Evolutionary conservation across 2,113 vertebrate genomes (phyloP), one percentile per base, ranked within the genome.

Genomic region (Corythaeola cristata): DNA sequence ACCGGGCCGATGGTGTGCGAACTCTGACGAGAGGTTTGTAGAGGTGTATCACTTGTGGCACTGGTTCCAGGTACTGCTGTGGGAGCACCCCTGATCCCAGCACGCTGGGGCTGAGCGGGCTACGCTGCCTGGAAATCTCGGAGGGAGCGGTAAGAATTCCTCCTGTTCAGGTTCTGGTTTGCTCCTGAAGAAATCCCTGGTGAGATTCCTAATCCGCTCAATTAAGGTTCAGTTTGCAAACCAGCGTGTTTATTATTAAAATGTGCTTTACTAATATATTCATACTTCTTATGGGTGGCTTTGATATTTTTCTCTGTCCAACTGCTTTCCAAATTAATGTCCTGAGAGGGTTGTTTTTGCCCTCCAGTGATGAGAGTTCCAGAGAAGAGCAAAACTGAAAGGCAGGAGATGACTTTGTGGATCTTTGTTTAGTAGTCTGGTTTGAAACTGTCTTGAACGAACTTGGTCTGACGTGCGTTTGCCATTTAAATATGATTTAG

Each of bases 41-140:
- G 41, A 44, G 14, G 41, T 13, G 41, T 44, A 44, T 41, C 41
- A 16, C 59, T 30, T 18, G 39, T 5, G 50, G 35, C 32, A 26
- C 30, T 14, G 33, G 15, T 18, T 44, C 16, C 18, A 0, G 0
- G 10, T 37, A 4, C 49, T 19, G 45, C 21, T 1, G 12, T 3
- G 14, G 76, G 64, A 49, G 14, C 17, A 5, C 21, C 12, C 30
- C 68, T 32, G 47, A 9, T 75, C 24, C n/a, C 22, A 1, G 47
- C 16, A 15, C 3, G 4, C 58, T 11, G 50, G 8, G 41, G 41
- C 41, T 35, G 26, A 3, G 52, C 3, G 37, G 7, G 41, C 27
- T 41, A 3, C 6, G 9, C 30, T 12, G 1, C 45, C 60, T 39
- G 49, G 41, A 49, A 47, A 12, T 20, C 22, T 33, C 41, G 12